A percentile compares a stretch with the other conserved stretches of the same genome.
These are phyloP conservation scores for Apomyelois bistriatella DNA, from an alignment of 2,888 invertebrate species.

Conservation along the genomic window DNA sequence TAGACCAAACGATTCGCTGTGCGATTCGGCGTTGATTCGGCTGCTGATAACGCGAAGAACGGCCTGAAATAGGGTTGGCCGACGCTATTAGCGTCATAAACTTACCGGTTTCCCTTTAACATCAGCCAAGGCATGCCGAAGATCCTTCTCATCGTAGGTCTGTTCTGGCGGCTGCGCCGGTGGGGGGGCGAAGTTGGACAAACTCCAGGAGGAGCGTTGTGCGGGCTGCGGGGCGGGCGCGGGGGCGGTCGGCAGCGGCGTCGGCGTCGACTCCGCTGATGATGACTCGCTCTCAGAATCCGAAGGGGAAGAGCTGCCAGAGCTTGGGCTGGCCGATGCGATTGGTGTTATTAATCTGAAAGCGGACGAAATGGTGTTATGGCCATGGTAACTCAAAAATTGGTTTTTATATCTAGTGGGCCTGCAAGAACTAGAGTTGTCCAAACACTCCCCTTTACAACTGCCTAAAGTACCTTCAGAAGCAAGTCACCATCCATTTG, in stretches of 20 bases:
- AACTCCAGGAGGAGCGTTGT: slow-evolving; percentile 71
- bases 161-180: slow-evolving; percentile 55
- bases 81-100: slow-evolving; percentile 15
- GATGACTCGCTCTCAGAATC: slow-evolving; percentile 71
- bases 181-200: slow-evolving; percentile 67
- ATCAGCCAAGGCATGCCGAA: slow-evolving; percentile 78
- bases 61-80: too few species aligned
- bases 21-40: too few species aligned
- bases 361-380: slow-evolving; percentile 1
- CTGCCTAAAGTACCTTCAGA: too few species aligned
- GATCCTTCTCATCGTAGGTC: slow-evolving; percentile 75
- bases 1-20: too few species aligned
- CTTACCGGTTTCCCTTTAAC: slow-evolving; percentile 71
- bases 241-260: slow-evolving; percentile 42
- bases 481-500: too few species aligned
- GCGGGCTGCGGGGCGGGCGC: slow-evolving; percentile 47
- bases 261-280: slow-evolving; percentile 79
- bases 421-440: too few species aligned
- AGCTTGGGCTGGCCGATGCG: slow-evolving; percentile 66
- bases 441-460: too few species aligned
- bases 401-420: too few species aligned
- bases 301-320: slow-evolving; percentile 65
- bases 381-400: too few species aligned
- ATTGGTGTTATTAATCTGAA: slow-evolving; percentile 69
- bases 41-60: too few species aligned